Conservation (phyloP, 2,797 vertebrate species). For the Pampus argenteus region DNA sequence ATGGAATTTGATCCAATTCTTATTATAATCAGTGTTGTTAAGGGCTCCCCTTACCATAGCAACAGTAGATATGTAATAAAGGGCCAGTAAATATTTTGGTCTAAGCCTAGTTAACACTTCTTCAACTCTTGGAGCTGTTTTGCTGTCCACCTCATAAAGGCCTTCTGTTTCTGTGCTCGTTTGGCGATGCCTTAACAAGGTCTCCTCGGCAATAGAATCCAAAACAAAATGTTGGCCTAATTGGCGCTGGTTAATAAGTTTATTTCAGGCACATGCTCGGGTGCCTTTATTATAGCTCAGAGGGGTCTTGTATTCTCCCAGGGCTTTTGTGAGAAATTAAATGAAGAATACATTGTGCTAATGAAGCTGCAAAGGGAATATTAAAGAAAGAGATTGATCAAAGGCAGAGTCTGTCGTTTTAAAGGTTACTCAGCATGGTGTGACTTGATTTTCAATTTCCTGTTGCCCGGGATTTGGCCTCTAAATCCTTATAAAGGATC, state of each 20-base stretch:
- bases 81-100: constrained; percentile 29
- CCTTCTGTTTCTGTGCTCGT: constrained; percentile 37
- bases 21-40: constrained; percentile 6
- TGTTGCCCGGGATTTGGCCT: constrained; percentile 32
- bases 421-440: constrained; percentile 53
- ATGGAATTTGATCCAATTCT: constrained; percentile 7
- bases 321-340: constrained; percentile 60
- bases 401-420: constrained; percentile 41
- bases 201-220: constrained; percentile 61
- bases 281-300: constrained; percentile 65
- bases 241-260: constrained; percentile 75
- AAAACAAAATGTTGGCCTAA: constrained; percentile 70
- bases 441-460: constrained; percentile 57
- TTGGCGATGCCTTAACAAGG: constrained; percentile 55
- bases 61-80: constrained; percentile 30
- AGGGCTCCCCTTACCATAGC: constrained; percentile 19
- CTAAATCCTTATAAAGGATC: constrained; percentile 28
- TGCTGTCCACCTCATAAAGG: constrained; percentile 14
- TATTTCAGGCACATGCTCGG: constrained; percentile 70
- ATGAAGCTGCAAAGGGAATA: constrained; percentile 70
- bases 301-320: constrained; percentile 55
- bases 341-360: constrained; percentile 63
- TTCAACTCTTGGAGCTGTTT: constrained; percentile 17
- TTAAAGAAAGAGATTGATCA: constrained; percentile 57
- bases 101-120: constrained; percentile 13